Evolutionary conservation across 2,797 vertebrate species (phyloP).

Genomic region (Enteromius viviparus): DNA sequence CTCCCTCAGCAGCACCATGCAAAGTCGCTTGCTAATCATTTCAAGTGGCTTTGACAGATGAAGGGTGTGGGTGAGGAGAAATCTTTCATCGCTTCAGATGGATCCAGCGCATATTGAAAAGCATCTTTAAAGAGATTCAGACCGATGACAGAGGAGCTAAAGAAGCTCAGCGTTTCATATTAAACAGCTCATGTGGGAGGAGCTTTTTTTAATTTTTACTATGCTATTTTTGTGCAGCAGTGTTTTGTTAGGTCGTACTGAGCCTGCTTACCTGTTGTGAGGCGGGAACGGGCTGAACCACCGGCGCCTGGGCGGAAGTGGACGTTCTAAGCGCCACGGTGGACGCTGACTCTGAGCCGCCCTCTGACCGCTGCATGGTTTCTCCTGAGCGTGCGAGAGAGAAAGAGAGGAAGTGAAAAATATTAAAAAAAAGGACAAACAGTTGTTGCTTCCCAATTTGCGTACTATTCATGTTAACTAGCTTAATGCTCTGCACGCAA

Average conservation of each 20-base stretch:
- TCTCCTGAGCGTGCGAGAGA: conserved; percentile 57
- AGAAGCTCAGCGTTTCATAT: background rate
- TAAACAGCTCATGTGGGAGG: background rate
- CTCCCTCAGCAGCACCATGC: conserved; percentile 18
- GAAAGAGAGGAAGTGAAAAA: conserved; percentile 14
- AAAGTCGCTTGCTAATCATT: conserved; percentile 44
- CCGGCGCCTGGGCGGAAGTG: conserved; percentile 86
- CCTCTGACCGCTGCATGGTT: conserved; percentile 96
- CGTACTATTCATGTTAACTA: background rate
- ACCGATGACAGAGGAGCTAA: conserved; percentile 26
- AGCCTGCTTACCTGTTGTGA: conserved; percentile 89
- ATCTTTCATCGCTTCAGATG: conserved; percentile 33
- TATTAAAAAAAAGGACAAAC: conserved; percentile 23
- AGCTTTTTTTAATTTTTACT: background rate
- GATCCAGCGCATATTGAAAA: conserved; percentile 25
- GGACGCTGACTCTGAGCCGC: conserved; percentile 84
- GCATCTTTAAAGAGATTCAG: conserved; percentile 24
- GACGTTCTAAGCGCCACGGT: conserved; percentile 86
- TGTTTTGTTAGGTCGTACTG: background rate
- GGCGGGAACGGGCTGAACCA: conserved; percentile 91
- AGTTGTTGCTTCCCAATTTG: conserved; percentile 32
- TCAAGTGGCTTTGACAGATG: conserved; percentile 37
- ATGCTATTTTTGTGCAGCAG: conserved; percentile 2
- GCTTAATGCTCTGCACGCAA: background rate
- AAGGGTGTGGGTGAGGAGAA: conserved; percentile 44